These are phyloP conservation scores for Danaus melanippus DNA, from an alignment of 1,140 invertebrate species.

Conservation along the genomic window DNA sequence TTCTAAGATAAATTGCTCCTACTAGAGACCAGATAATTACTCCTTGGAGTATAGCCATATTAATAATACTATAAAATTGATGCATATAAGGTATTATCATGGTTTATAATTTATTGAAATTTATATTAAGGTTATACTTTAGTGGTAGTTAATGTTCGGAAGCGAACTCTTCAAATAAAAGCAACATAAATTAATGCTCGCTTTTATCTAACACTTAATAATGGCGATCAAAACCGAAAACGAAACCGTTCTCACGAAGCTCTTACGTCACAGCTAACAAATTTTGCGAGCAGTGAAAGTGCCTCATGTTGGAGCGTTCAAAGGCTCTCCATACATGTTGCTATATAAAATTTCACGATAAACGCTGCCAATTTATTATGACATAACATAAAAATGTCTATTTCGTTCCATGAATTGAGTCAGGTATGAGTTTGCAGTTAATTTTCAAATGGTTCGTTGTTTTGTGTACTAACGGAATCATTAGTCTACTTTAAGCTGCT, in stretches of 20 bases:
- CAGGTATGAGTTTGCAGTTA: slow-evolving; percentile 37
- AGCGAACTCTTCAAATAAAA: no score
- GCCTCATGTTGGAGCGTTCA: slow-evolving; percentile 28
- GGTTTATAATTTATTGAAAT: no score
- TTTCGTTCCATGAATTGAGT: not conserved
- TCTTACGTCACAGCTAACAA: slow-evolving; percentile 48
- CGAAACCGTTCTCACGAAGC: slow-evolving; percentile 35
- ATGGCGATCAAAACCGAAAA: slow-evolving; percentile 21
- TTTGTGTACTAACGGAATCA: slow-evolving; percentile 65
- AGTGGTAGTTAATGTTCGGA: no score
- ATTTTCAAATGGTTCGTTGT: slow-evolving; percentile 35
- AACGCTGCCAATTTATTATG: slow-evolving; percentile 6
- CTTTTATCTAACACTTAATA: slow-evolving; percentile 5
- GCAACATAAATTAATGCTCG: no score
- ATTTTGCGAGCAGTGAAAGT: slow-evolving; percentile 54
- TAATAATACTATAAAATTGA: no score
- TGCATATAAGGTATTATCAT: no score
- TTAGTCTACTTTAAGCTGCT: slow-evolving; percentile 47
- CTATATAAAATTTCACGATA: not conserved
- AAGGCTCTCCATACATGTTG: slow-evolving; percentile 13
- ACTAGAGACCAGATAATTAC: no score
- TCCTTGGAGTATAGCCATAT: slow-evolving; percentile 19
- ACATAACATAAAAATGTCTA: not conserved
- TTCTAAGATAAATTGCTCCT: slow-evolving; percentile 44
- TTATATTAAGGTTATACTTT: no score